These are phyloP conservation scores for Barbus barbus DNA, from an alignment of 2,113 vertebrate genomes.

Conservation along the genomic window DNA sequence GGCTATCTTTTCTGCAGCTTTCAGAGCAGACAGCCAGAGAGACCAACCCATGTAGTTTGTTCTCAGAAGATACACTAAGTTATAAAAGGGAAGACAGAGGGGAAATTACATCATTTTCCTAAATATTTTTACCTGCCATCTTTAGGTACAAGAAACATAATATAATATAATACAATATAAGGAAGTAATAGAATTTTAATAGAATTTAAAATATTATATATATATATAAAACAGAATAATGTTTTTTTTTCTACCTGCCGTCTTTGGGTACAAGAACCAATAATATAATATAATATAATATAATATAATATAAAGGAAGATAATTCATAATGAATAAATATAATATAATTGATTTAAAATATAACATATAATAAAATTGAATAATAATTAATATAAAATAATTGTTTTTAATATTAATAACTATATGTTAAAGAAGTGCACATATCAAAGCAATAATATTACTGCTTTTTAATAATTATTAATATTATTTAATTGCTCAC, in stretches of 20 bases:
- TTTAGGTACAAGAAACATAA: background rate
- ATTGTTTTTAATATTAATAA: background rate
- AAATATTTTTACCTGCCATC: background rate
- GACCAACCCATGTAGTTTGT: constrained; percentile 65
- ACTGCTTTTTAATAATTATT: background rate
- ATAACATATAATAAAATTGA: too few relatives aligned
- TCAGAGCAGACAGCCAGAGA: constrained; percentile 78
- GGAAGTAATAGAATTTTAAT: too few relatives aligned
- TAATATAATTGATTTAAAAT: background rate
- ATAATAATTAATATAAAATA: too few relatives aligned
- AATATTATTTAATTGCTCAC: background rate
- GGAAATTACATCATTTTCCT: background rate
- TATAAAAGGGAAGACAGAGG: background rate
- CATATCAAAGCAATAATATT: background rate
- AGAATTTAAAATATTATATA: too few relatives aligned
- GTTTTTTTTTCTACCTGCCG: too few relatives aligned
- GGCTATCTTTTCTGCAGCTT: constrained; percentile 79
- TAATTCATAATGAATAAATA: too few relatives aligned
- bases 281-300: too few relatives aligned
- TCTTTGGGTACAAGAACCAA: too few relatives aligned
- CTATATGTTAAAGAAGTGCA: background rate
- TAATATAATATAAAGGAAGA: too few relatives aligned
- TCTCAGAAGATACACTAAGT: background rate
- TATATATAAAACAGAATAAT: too few relatives aligned
- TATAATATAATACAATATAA: background rate